Conservation (phyloP, 2,888 invertebrate species). For the Tholera decimalis region DNA sequence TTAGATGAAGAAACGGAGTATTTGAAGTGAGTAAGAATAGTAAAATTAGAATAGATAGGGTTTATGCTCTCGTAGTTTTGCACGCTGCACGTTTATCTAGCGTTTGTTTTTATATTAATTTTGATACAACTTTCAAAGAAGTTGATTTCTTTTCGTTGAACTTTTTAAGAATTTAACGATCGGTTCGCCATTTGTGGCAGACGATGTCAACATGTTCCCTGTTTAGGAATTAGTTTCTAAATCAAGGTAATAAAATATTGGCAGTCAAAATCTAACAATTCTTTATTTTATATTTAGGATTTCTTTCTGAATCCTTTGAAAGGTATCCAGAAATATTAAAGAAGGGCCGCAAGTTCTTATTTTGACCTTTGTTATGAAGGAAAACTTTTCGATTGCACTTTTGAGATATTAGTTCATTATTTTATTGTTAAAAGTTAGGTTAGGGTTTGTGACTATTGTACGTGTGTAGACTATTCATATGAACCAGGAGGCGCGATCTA, state of each 20-base stretch:
- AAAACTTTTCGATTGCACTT: no score
- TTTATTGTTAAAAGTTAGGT: background rate
- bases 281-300: background rate
- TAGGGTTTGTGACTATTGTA: background rate
- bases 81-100: conserved; percentile 51
- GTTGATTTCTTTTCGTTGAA: conserved; percentile 5
- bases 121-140: conserved; percentile 22
- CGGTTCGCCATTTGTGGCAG: conserved; percentile 26
- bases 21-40: conserved; percentile 31
- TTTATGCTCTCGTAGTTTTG: conserved; percentile 46
- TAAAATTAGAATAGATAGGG: conserved; percentile 43
- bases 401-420: no score
- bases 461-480: background rate
- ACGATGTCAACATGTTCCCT: conserved; percentile 51
- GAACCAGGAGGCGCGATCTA: background rate
- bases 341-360: no score
- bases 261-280: background rate
- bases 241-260: conserved; percentile 22
- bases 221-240: conserved; percentile 26
- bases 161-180: conserved; percentile 36
- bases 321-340: background rate
- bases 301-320: background rate
- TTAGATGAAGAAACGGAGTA: conserved; percentile 19
- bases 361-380: background rate
- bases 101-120: conserved; percentile 14